Evolutionary conservation across 2,888 invertebrate genomes (phyloP), one percentile per base, ranked within the genome.

Genomic region (Nebria salina): DNA sequence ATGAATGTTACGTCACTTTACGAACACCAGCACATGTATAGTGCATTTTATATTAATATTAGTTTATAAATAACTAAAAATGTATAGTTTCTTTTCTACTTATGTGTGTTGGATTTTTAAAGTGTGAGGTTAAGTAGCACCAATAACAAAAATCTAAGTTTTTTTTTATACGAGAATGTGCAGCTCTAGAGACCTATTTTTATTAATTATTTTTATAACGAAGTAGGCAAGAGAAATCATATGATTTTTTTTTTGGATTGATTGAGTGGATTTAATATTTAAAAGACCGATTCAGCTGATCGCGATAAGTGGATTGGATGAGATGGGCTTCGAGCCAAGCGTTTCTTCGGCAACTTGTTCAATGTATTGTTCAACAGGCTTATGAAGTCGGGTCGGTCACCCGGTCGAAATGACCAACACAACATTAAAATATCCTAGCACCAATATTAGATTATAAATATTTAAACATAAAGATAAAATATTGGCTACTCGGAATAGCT

Each of bases 241-340:
- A 43, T 13, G 54, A 54, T 54, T 54, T 54, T 11, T 11, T 54
- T 54, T 54, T 8, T 54, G 4, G 54, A 54, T 54, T 54, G 54
- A 54, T 54, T 54, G 54, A 54, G 54, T 54, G 54, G 54, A 11
- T 54, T 54, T 54, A 54, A 54, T 54, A 54, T 54, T 91, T 91
- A 96, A 91, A 97, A 97, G 87, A 98, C 96, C 76, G 97, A 97
- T 91, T 98, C 98, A 72, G 97, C 98, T 76, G 98, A 98, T 87
- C 98, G 94, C 74, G 98, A 98, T 86, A 98, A 92, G 88, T 98
- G 98, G 85, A 98, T 95, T 43, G 99, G 99, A 92, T 99, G 98
- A 83, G 98, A 99, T 84, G 99, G 99, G 87, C 98, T 98, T 84
- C 99, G 94, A 76, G 97, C 97, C 85, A 99, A 92, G 72, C 97